phyloP scores from a whole-genome alignment of 2,113 vertebrate species.

The Psilopogon haemacephalus region DNA sequence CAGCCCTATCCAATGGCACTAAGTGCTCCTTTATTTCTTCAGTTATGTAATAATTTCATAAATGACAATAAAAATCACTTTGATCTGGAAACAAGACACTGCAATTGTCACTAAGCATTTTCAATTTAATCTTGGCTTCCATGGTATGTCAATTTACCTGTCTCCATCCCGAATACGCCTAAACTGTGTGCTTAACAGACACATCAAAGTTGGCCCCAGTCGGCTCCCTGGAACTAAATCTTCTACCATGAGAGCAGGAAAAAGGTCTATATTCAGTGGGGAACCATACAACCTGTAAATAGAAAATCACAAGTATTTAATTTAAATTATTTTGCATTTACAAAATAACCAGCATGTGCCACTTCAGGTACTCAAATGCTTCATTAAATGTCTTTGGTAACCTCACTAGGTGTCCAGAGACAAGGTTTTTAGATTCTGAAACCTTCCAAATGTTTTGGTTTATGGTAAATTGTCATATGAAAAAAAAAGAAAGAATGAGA shows the following conservation, averaged over 20 bases:
- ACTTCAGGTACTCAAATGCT: not conserved
- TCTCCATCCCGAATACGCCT: conserved; percentile 90
- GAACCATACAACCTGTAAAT: conserved; percentile 88
- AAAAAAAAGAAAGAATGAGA: not conserved
- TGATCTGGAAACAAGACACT: not conserved
- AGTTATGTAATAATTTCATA: not conserved
- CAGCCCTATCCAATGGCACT: too few species aligned
- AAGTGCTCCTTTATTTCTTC: not conserved
- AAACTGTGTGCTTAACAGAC: conserved; percentile 90
- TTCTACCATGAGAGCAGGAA: conserved; percentile 96
- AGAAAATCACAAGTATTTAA: not conserved
- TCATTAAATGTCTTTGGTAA: not conserved
- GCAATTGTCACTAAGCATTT: not conserved
- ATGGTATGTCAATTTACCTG: conserved; percentile 78
- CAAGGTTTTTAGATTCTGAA: not conserved
- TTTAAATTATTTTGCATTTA: not conserved
- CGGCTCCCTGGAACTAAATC: conserved; percentile 93
- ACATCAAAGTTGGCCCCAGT: conserved; percentile 93
- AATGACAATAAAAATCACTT: not conserved
- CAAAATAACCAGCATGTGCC: not conserved
- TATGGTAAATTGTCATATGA: not conserved
- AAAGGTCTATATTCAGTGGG: conserved; percentile 91
- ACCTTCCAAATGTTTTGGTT: not conserved
- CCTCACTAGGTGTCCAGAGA: not conserved
- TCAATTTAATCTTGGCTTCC: not conserved